phyloP scores from a whole-genome alignment of 2,797 vertebrate genomes.

The Morus bassanus region DNA sequence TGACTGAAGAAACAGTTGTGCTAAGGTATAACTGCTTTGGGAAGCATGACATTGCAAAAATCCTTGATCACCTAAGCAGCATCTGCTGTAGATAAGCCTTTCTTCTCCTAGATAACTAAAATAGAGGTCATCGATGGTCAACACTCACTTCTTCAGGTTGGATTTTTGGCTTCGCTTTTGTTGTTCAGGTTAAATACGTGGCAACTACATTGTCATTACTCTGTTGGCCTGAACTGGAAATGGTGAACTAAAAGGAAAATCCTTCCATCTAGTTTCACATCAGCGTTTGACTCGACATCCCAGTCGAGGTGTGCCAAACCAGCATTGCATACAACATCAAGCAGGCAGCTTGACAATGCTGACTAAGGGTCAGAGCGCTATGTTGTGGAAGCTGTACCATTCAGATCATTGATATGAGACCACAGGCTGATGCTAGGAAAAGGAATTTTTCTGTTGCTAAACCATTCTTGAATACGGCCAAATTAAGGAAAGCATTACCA shows the following conservation, averaged over 20 bases:
- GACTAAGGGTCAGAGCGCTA: fast-evolving
- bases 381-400: fast-evolving
- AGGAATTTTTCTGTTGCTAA: too few species aligned
- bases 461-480: not conserved
- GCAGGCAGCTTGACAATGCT: not conserved
- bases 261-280: not conserved
- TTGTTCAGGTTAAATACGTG: not conserved
- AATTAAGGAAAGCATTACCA: not conserved
- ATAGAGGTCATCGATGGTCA: not conserved
- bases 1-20: not conserved
- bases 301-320: not conserved
- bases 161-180: not conserved
- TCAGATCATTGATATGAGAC: not conserved
- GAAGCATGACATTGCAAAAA: not conserved
- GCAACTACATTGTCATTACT: not conserved
- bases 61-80: not conserved
- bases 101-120: not conserved
- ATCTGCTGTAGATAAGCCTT: not conserved
- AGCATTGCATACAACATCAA: fast-evolving
- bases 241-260: not conserved
- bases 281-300: not conserved
- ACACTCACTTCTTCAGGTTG: not conserved
- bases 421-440: too few species aligned
- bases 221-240: not conserved
- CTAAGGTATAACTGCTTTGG: not conserved